These are phyloP conservation scores for Bombus vancouverensis DNA, from an alignment of 1,140 invertebrate species.

Conservation along the genomic window DNA sequence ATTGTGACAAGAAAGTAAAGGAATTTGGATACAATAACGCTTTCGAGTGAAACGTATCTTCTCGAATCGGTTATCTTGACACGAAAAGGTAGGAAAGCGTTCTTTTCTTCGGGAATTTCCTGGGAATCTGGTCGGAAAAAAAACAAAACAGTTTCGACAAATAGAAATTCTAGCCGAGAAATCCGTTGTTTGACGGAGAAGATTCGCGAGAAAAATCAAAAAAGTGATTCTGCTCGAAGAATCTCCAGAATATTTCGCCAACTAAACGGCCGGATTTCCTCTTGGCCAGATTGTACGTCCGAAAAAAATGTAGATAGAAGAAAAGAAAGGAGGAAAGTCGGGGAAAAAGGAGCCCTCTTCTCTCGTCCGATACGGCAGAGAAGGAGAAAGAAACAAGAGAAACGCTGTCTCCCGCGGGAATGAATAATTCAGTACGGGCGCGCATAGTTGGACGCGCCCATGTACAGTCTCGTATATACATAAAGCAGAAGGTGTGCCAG, in stretches of 20 bases:
- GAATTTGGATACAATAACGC: background rate
- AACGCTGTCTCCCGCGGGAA: slow-evolving; percentile 57
- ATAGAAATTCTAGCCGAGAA: background rate
- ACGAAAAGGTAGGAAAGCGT: background rate
- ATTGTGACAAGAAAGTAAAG: background rate
- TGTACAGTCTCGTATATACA: slow-evolving; percentile 70
- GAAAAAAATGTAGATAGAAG: background rate
- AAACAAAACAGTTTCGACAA: background rate
- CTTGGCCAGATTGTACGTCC: background rate
- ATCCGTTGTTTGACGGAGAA: background rate
- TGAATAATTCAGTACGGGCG: slow-evolving; percentile 79
- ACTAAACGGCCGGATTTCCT: background rate
- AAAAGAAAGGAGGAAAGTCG: background rate
- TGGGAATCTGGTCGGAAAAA: background rate
- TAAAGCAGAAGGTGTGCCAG: slow-evolving; percentile 73
- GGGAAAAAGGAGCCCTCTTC: background rate
- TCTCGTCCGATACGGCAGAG: background rate
- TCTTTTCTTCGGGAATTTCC: background rate
- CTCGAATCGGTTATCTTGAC: background rate
- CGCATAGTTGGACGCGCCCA: slow-evolving; percentile 79
- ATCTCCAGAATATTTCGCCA: slow-evolving; percentile 22
- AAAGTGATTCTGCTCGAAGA: background rate
- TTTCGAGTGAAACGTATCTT: background rate
- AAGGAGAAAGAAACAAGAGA: slow-evolving; percentile 49
- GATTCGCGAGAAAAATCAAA: background rate